These are phyloP conservation scores for Drosophila aff. DNA, from an alignment of 1,140 invertebrate genomes.

Conservation along the genomic window DNA sequence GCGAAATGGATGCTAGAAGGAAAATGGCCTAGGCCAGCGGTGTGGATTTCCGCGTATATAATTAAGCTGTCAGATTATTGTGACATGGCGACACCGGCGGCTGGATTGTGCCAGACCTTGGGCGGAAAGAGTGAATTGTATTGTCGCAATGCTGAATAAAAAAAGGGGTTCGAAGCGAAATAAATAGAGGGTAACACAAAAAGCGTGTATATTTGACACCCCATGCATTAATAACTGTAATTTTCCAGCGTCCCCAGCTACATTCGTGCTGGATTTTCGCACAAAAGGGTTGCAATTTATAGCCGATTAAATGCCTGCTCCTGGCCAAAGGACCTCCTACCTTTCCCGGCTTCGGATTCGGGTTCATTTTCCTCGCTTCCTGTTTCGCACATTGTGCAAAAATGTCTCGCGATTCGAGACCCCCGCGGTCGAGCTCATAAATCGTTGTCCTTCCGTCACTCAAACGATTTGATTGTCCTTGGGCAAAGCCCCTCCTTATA, in stretches of 20 bases:
- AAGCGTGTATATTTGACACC: slow-evolving; percentile 69
- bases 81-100: slow-evolving; percentile 72
- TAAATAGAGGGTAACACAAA: slow-evolving; percentile 46
- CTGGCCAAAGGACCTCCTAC: slow-evolving; percentile 32
- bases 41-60: slow-evolving; percentile 79
- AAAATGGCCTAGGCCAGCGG: slow-evolving; percentile 47
- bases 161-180: slow-evolving; percentile 47
- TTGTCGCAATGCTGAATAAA: slow-evolving; percentile 60
- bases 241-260: slow-evolving; percentile 53
- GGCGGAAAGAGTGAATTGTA: slow-evolving; percentile 72
- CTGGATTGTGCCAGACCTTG: slow-evolving; percentile 48
- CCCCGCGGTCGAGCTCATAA: slow-evolving; percentile 60
- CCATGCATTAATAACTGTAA: slow-evolving; percentile 80
- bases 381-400: slow-evolving; percentile 63
- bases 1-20: slow-evolving; percentile 50
- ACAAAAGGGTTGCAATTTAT: slow-evolving; percentile 83
- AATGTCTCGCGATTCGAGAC: slow-evolving; percentile 57
- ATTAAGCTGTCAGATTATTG: slow-evolving; percentile 85
- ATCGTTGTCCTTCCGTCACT: slow-evolving; percentile 74
- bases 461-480: slow-evolving; percentile 33
- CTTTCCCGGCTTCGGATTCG: slow-evolving; percentile 2
- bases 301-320: slow-evolving; percentile 73
- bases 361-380: slow-evolving; percentile 16
- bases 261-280: slow-evolving; percentile 47
- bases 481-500: slow-evolving; percentile 4